Conservation (phyloP, 1,140 invertebrate species). For the Drosophila parvula region DNA sequence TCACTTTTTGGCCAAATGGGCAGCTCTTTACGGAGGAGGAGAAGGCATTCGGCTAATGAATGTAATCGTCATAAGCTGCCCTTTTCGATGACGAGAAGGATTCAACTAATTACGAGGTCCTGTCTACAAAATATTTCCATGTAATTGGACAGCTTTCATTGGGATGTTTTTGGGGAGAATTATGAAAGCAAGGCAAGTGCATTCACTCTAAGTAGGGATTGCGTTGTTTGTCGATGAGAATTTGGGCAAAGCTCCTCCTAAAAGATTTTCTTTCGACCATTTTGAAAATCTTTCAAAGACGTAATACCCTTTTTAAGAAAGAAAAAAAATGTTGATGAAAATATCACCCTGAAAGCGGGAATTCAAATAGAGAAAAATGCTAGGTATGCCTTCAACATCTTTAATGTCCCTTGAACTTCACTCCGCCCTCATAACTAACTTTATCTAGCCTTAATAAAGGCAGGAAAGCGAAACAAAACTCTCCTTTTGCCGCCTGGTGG, state of each 20-base stretch:
- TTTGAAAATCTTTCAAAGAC: neutral
- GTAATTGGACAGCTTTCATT: slow-evolving; percentile 59
- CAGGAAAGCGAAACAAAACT: slow-evolving; percentile 2
- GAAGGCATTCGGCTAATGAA: slow-evolving; percentile 74
- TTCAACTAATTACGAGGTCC: slow-evolving; percentile 36
- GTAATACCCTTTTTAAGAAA: neutral
- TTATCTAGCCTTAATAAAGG: slow-evolving; percentile 6
- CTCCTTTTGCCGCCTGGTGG: neutral
- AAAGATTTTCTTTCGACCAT: neutral
- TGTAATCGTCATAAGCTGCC: slow-evolving; percentile 78
- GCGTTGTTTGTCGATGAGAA: neutral
- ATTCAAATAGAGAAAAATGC: neutral
- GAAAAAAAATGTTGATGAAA: too few species aligned
- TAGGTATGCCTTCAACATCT: neutral
- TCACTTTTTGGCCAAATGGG: slow-evolving; percentile 33
- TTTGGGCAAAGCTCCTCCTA: neutral
- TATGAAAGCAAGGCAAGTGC: slow-evolving; percentile 55
- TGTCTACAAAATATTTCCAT: slow-evolving; percentile 61
- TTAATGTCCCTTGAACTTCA: neutral
- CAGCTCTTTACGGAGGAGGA: slow-evolving; percentile 9
- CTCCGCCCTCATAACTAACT: neutral
- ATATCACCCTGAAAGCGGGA: neutral
- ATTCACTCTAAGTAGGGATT: slow-evolving; percentile 34
- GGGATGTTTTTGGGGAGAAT: slow-evolving; percentile 17
- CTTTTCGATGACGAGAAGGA: slow-evolving; percentile 37